Evolutionary conservation across 2,888 invertebrate genomes (phyloP), one percentile per base, ranked within the genome.

Genomic region (Beris chalybata): DNA sequence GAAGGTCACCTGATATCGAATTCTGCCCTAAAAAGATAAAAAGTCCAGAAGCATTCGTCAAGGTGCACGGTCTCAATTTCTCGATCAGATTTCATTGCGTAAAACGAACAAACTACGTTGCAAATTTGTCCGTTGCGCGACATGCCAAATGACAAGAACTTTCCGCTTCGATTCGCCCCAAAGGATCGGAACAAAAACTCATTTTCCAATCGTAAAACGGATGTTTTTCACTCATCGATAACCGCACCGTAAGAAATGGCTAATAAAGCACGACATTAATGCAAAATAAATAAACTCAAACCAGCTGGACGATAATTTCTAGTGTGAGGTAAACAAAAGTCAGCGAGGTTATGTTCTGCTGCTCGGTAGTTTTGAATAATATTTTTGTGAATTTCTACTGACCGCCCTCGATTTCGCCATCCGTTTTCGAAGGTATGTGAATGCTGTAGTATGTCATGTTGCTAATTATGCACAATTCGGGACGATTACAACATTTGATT

Each of bases 371-470:
- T 30, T 12, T 48, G 32, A 38, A 52, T 52, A 22, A 2, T 22
- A 22, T 22, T 22, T 52, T 61, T 15, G 13, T 11, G 12, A 52
- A 50, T 43, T 54, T 4, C 9, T 22, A 66, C 67, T 61, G 31
- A 67, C 67, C 67, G 45, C 31, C 45, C 43, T 54, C 54, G 9
- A 58, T 44, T 29, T 63, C 64, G 29, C 11, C 38, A 31, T 66
- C 66, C 32, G 31, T 53, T 66, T 68, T 66, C n/a, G 68, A 50
- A 47, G 68, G 68, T 22, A 64, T 56, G 54, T 64, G 64, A 30
- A 68, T 66, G 30, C 68, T 59, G 31, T 63, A 68, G 44, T 64
- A 68, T 45, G 57, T 65, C 64, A 64, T 68, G 15, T n/a, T 47
- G 29, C 3, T 50, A 50, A 15, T 48, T 55, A 13, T 22, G 22